phyloP scores from a whole-genome alignment of 2,113 vertebrate genomes.

The Mastomys coucha region DNA sequence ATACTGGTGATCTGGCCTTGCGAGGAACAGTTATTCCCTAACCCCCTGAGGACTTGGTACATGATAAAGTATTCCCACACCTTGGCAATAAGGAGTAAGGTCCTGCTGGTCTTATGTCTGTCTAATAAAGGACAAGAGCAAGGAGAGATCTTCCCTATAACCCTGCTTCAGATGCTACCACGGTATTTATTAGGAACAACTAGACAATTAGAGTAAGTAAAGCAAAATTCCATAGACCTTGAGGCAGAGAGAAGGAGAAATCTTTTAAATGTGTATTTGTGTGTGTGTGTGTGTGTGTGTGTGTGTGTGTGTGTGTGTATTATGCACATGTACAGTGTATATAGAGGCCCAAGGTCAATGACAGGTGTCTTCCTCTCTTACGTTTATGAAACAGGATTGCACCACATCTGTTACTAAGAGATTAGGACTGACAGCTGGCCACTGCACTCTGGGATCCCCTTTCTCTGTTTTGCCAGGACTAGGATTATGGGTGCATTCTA shows the following conservation, averaged over 20 bases:
- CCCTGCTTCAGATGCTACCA: background rate
- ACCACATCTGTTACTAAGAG: background rate
- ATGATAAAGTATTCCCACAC: too few species aligned
- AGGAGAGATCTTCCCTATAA: background rate
- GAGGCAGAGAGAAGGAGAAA: background rate
- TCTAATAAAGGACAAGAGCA: background rate
- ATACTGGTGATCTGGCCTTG: fast-evolving
- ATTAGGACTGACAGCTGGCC: too few species aligned
- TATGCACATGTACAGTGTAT: too few species aligned
- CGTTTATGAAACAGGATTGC: background rate
- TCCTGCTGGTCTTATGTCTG: background rate
- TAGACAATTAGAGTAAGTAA: background rate
- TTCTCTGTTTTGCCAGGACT: too few species aligned
- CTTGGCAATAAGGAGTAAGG: fast-evolving
- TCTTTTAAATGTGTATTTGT: background rate
- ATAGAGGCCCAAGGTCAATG: background rate
- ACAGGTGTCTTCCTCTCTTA: background rate
- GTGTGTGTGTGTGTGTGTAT: background rate
- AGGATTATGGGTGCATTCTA: background rate
- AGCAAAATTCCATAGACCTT: background rate
- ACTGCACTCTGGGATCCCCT: background rate
- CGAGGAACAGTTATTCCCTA: fast-evolving
- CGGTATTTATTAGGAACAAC: background rate
- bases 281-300: background rate
- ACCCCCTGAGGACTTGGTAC: background rate